Conservation (phyloP, 2,113 vertebrate species). For the Callipepla californica region DNA sequence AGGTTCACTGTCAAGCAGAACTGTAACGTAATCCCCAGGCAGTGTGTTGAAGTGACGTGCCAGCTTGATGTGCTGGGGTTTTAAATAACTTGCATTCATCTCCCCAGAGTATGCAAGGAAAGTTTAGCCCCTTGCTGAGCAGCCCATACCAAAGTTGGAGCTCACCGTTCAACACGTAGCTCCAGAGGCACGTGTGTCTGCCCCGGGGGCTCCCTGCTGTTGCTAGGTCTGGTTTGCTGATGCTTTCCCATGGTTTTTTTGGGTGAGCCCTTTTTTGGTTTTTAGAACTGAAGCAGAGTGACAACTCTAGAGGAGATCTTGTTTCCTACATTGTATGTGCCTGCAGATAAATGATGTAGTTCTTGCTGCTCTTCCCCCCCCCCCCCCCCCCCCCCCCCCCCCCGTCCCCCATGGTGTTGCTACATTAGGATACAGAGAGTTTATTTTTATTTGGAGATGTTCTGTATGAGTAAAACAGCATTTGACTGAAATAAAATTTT, state of each 20-base stretch:
- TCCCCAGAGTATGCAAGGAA: slow-evolving; percentile 31
- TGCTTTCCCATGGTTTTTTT: not conserved
- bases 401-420: not conserved
- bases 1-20: slow-evolving; percentile 20
- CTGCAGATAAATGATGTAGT: not conserved
- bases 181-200: not conserved
- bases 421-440: not conserved
- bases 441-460: not conserved
- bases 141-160: not conserved
- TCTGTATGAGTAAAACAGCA: not conserved
- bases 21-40: slow-evolving; percentile 65
- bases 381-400: too few relatives aligned
- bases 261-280: not conserved
- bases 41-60: slow-evolving; percentile 36
- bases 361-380: not conserved
- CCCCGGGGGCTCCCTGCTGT: not conserved
- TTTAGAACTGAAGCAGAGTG: not conserved
- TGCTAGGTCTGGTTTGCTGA: not conserved
- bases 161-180: slow-evolving; percentile 17
- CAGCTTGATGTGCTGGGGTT: slow-evolving; percentile 25
- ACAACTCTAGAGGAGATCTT: accelerated
- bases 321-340: accelerated
- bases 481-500: not conserved
- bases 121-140: slow-evolving; percentile 33
- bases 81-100: slow-evolving; percentile 68